Base-by-base conservation (phyloP, 2,888 invertebrate genomes). In the Chalcis sispes region DNA sequence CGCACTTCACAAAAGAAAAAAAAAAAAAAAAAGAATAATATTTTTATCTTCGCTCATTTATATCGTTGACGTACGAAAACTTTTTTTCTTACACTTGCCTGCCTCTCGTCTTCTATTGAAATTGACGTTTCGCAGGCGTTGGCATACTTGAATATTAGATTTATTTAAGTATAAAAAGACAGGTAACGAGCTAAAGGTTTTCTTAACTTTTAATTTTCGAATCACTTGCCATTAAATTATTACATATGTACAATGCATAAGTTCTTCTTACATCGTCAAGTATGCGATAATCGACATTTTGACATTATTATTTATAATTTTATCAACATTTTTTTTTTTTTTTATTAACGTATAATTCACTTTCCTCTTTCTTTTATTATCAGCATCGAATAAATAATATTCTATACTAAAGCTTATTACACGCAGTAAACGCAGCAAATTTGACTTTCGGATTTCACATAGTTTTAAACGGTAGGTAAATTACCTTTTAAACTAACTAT, bases 401-500 rank as follows among this genome's bases (percentile, higher is more conserved):
- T 67, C 27, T 77, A 77, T 36, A 40, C 50, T 67, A 67, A 56
- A 64, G 25, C 25, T 64, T 64, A 59, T 58, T 64, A 52, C 8
- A 25, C 4, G 10, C n/a, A n/a, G n/a, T n/a, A n/a, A n/a, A n/a
- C 13, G 66, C 18, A 56, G 36, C 69, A 72, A 64, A 54, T 67
- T 64, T 56, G 58, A 77, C 72, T 77, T 77, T 65, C 65, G 65
- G 64, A 32, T 50, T 71, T 36, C n/a, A n/a, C n/a, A n/a, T 56
- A 72, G 50, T 69, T 77, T 77, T 32, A 52, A 25, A 46, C 5
- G 64, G 70, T 73, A 72, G 36, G 46, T n/a, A n/a, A 40, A 10
- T 50, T 64, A 73, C 72, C 36, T 69, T 74, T 77, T n/a, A 72
- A 84, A 84, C 85, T 83, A 79, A 85, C 85, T 87, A 86, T 85